phyloP scores from a whole-genome alignment of 2,113 vertebrate genomes.

The Vimba vimba region DNA sequence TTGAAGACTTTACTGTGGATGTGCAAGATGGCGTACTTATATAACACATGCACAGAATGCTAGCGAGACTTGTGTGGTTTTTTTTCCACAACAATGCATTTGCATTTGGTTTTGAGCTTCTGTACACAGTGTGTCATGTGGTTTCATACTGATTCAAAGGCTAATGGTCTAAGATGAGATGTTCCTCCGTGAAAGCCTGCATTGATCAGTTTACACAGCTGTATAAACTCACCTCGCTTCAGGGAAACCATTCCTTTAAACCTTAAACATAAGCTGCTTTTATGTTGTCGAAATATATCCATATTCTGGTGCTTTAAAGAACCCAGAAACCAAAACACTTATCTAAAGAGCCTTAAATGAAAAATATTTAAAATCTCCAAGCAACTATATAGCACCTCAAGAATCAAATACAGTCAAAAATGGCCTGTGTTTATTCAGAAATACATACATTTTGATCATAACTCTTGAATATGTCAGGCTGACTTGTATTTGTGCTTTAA shows the following conservation, averaged over 20 bases:
- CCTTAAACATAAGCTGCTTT: neutral
- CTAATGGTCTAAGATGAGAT: neutral
- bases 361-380: neutral
- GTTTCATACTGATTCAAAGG: neutral
- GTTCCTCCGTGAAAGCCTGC: neutral
- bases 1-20: neutral
- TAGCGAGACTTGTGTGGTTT: neutral
- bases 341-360: neutral
- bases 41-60: neutral
- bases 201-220: neutral
- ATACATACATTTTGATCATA: neutral
- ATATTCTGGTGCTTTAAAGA: neutral
- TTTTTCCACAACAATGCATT: neutral
- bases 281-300: neutral
- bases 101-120: neutral
- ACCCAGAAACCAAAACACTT: neutral
- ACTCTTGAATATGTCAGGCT: neutral
- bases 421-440: neutral
- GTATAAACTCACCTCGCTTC: neutral
- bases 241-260: neutral
- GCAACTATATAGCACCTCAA: neutral
- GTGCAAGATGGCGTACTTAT: neutral
- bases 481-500: constrained; percentile 13
- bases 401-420: neutral
- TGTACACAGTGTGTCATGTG: too few relatives aligned